phyloP scores from a whole-genome alignment of 2,113 vertebrate species.

The Brevimyrus niger region DNA sequence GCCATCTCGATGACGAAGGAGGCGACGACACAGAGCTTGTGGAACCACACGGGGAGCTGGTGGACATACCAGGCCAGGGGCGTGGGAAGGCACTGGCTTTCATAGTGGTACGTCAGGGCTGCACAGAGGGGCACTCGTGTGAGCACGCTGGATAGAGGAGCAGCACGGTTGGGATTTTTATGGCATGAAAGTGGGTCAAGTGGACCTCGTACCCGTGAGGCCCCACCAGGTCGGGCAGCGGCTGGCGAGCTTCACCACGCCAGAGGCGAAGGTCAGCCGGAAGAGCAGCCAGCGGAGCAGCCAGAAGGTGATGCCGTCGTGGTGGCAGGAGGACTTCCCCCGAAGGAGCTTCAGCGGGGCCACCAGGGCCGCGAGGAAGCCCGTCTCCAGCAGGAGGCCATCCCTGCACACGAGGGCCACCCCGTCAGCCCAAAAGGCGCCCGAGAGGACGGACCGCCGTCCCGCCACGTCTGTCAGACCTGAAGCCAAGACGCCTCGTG shows the following conservation, averaged over 20 bases:
- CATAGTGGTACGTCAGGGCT: constrained; percentile 73
- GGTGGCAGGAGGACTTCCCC: constrained; percentile 14
- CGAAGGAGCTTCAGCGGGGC: constrained; percentile 54
- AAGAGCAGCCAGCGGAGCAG: constrained; percentile 75
- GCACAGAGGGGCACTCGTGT: neutral
- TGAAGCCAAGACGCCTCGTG: neutral
- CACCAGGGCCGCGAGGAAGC: constrained; percentile 66
- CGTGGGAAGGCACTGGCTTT: constrained; percentile 71
- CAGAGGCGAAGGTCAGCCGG: constrained; percentile 71
- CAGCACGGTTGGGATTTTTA: neutral
- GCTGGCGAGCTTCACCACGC: constrained; percentile 72
- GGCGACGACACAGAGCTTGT: constrained; percentile 64
- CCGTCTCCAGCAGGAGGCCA: constrained; percentile 66
- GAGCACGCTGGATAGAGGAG: neutral
- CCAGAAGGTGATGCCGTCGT: constrained; percentile 66
- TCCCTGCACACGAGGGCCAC: constrained; percentile 54
- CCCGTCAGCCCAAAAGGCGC: neutral
- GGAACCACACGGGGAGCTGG: constrained; percentile 71
- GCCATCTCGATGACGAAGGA: constrained; percentile 63
- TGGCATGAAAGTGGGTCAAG: neutral
- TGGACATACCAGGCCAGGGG: constrained; percentile 65
- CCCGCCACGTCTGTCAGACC: neutral
- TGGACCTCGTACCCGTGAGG: constrained; percentile 59
- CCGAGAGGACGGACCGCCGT: neutral
- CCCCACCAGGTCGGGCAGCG: constrained; percentile 75